A percentile compares a stretch with the other conserved stretches of the same genome.
Evolutionary conservation across 2,888 invertebrate species (phyloP).

Genomic region (Netelia inedita): DNA sequence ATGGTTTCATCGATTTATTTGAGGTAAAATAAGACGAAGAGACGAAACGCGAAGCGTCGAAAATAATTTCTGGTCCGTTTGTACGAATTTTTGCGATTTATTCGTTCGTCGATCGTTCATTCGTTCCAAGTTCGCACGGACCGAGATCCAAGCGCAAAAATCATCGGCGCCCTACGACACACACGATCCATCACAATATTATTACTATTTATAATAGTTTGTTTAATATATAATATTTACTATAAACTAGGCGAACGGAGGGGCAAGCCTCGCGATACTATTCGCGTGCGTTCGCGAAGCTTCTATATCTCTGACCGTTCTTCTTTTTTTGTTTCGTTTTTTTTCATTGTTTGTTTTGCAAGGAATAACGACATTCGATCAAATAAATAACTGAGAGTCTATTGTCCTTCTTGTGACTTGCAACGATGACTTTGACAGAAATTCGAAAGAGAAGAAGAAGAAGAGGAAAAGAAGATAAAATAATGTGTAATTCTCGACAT

Average conservation of each 20-base stretch:
- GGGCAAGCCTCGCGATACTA: slow-evolving; percentile 27
- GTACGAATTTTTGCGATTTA: slow-evolving; percentile 65
- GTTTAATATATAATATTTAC: slow-evolving; percentile 45
- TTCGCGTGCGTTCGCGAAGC: slow-evolving; percentile 26
- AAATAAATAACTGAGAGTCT: slow-evolving; percentile 74
- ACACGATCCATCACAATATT: slow-evolving; percentile 44
- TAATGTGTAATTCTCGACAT: slow-evolving; percentile 9
- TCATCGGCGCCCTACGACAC: slow-evolving; percentile 20
- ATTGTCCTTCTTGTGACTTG: slow-evolving; percentile 7
- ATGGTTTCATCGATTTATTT: slow-evolving; percentile 72
- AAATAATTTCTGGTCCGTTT: neutral
- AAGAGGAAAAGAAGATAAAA: slow-evolving; percentile 17
- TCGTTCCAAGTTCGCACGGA: slow-evolving; percentile 37
- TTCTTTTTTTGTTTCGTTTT: slow-evolving; percentile 27
- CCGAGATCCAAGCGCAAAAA: slow-evolving; percentile 23
- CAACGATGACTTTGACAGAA: slow-evolving; percentile 19
- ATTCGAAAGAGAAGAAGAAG: neutral
- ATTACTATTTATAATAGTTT: slow-evolving; percentile 8
- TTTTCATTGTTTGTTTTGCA: slow-evolving; percentile 73
- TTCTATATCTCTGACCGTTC: slow-evolving; percentile 8
- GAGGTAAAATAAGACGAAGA: neutral
- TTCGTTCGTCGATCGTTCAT: slow-evolving; percentile 59
- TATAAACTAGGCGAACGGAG: slow-evolving; percentile 54
- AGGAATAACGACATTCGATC: slow-evolving; percentile 73
- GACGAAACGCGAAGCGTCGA: neutral